Percentiles rank a stretch among this genome's conserved stretches.
These are phyloP conservation scores for Hypomecis punctinalis DNA, from an alignment of 2,888 invertebrate genomes.

Conservation along the genomic window DNA sequence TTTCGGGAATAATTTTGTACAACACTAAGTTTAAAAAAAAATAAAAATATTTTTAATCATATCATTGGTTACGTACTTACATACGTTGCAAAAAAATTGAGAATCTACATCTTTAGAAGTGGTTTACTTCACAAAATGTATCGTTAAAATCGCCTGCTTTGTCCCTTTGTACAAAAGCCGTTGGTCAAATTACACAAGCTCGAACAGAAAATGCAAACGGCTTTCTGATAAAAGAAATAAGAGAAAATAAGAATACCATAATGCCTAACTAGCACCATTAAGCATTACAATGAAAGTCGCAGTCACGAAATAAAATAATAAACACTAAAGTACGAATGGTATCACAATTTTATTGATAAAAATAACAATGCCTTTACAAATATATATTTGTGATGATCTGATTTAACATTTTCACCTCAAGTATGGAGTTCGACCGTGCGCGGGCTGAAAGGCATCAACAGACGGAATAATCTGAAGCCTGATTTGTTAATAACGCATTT, in stretches of 20 bases:
- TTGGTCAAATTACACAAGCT: conserved; percentile 9
- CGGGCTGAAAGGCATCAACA: no score
- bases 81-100: background rate
- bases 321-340: conserved; percentile 55
- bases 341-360: conserved; percentile 60
- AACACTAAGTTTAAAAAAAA: conserved; percentile 3
- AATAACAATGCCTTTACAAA: conserved; percentile 45
- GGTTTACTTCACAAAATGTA: background rate
- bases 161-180: conserved; percentile 2
- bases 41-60: background rate
- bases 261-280: conserved; percentile 55
- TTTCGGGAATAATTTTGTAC: conserved; percentile 7
- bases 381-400: conserved; percentile 43
- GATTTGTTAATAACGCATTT: no score
- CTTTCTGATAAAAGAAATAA: conserved; percentile 33
- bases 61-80: background rate
- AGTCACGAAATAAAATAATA: conserved; percentile 42
- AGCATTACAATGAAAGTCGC: conserved; percentile 48
- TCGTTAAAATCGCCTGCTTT: conserved; percentile 10
- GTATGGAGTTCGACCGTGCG: background rate
- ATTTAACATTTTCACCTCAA: conserved; percentile 33
- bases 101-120: background rate
- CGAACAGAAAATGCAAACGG: conserved; percentile 8
- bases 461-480: no score
- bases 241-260: conserved; percentile 30